phyloP scores from a whole-genome alignment of 2,888 invertebrate species.

The Acronicta aceris region DNA sequence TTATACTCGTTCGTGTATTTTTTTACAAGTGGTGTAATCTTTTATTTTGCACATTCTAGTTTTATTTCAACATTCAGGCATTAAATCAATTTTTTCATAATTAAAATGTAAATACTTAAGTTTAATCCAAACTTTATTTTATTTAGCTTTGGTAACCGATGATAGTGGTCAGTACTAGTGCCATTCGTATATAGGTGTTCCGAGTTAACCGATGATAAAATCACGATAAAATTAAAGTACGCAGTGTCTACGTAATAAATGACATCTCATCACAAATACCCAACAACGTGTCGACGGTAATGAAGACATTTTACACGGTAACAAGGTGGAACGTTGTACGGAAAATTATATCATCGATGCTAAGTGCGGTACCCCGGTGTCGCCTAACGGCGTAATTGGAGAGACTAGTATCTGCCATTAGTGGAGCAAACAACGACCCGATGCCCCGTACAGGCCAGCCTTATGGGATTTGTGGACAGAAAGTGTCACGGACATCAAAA shows the following conservation, averaged over 20 bases:
- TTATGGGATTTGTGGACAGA: conserved; percentile 49
- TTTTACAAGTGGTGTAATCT: too few species aligned
- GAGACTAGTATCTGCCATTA: conserved; percentile 53
- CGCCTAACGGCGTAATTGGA: conserved; percentile 57
- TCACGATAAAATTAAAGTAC: too few species aligned
- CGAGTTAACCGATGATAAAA: too few species aligned
- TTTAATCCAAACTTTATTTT: too few species aligned
- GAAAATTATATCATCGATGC: conserved; percentile 37
- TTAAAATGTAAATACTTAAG: too few species aligned
- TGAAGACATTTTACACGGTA: conserved; percentile 37
- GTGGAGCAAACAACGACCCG: conserved; percentile 57
- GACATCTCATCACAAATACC: conserved; percentile 19
- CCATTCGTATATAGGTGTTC: too few species aligned
- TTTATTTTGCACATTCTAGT: too few species aligned
- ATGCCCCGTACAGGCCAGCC: conserved; percentile 50
- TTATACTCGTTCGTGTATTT: too few species aligned
- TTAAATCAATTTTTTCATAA: too few species aligned
- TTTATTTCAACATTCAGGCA: too few species aligned
- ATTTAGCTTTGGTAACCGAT: too few species aligned
- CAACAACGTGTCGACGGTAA: conserved; percentile 15
- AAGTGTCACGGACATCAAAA: conserved; percentile 46
- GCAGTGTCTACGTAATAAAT: conserved; percentile 3
- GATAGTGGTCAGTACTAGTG: too few species aligned
- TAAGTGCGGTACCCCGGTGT: conserved; percentile 45
- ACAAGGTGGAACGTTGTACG: conserved; percentile 12